These are phyloP conservation scores for Temnothorax rugatulus DNA, from an alignment of 2,888 invertebrate species.

Conservation along the genomic window DNA sequence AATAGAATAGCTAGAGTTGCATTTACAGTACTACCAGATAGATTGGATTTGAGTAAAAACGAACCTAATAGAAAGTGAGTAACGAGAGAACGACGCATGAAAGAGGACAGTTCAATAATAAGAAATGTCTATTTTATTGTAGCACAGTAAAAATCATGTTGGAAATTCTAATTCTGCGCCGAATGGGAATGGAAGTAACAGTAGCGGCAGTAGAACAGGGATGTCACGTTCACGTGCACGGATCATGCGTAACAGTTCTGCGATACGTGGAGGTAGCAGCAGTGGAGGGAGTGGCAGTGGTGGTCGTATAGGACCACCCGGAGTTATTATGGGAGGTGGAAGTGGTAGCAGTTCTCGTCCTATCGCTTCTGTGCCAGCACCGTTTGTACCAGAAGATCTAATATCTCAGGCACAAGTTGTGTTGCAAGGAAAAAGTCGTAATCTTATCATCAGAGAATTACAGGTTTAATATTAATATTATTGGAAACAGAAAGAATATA, in stretches of 20 bases:
- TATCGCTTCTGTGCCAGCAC: conserved; percentile 96
- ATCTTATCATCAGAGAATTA: conserved; percentile 98
- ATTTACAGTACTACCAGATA: conserved; percentile 96
- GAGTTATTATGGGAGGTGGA: conserved; percentile 96
- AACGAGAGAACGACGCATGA: background rate
- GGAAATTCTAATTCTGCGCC: conserved; percentile 83
- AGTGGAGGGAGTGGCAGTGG: conserved; percentile 86
- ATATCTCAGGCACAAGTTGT: conserved; percentile 96
- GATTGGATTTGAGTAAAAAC: conserved; percentile 95
- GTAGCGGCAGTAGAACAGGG: conserved; percentile 89
- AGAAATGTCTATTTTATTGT: conserved; percentile 36
- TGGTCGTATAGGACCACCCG: conserved; percentile 92
- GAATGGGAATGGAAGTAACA: conserved; percentile 87
- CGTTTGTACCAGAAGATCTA: conserved; percentile 99
- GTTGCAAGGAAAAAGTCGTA: conserved; percentile 98
- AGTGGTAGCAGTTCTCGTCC: conserved; percentile 92
- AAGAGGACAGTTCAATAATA: background rate
- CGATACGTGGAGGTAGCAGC: conserved; percentile 90
- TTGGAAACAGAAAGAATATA: background rate
- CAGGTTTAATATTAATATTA: conserved; percentile 89
- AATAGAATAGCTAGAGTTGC: conserved; percentile 96
- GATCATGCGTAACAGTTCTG: conserved; percentile 93
- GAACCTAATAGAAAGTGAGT: conserved; percentile 90
- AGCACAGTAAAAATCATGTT: conserved; percentile 83
- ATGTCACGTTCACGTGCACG: conserved; percentile 95